A percentile compares a stretch with the other conserved stretches of the same genome.
These are phyloP conservation scores for Lomographa bimaculata DNA, from an alignment of 2,888 invertebrate genomes.

Conservation along the genomic window DNA sequence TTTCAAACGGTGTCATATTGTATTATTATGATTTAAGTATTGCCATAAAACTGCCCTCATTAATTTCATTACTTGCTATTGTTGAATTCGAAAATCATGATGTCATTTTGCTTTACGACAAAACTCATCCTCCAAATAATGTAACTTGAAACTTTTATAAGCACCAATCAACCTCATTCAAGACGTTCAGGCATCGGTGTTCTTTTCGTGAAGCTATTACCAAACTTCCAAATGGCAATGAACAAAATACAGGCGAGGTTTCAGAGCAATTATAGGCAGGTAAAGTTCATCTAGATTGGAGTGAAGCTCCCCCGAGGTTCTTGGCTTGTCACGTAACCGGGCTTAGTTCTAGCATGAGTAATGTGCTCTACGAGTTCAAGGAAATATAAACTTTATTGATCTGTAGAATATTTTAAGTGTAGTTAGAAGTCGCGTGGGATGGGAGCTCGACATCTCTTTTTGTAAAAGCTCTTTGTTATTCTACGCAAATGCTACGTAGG, in stretches of 20 bases:
- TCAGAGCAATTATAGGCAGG: constrained; percentile 33
- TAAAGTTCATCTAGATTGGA: constrained; percentile 31
- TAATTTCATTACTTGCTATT: no score
- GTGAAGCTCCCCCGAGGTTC: constrained; percentile 29
- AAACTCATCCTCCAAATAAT: background rate
- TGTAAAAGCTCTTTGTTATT: no score
- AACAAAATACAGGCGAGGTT: constrained; percentile 34
- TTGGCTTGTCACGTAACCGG: constrained; percentile 36
- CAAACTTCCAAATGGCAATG: constrained; percentile 40
- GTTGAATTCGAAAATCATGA: no score
- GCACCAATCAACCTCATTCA: constrained; percentile 22
- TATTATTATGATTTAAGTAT: no score
- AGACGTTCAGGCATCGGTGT: constrained; percentile 29
- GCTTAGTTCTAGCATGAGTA: constrained; percentile 45
- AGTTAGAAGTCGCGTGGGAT: no score
- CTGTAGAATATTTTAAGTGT: constrained; percentile 34
- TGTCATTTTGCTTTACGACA: no score
- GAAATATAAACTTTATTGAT: constrained; percentile 39
- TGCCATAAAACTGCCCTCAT: no score
- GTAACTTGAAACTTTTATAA: constrained; percentile 17
- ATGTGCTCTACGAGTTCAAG: constrained; percentile 44
- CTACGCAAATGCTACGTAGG: no score
- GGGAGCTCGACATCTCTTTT: no score
- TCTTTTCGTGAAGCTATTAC: constrained; percentile 39
- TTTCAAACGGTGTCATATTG: no score